Evolutionary conservation across 2,113 vertebrate species (phyloP).

Genomic region (Pagrus major): DNA sequence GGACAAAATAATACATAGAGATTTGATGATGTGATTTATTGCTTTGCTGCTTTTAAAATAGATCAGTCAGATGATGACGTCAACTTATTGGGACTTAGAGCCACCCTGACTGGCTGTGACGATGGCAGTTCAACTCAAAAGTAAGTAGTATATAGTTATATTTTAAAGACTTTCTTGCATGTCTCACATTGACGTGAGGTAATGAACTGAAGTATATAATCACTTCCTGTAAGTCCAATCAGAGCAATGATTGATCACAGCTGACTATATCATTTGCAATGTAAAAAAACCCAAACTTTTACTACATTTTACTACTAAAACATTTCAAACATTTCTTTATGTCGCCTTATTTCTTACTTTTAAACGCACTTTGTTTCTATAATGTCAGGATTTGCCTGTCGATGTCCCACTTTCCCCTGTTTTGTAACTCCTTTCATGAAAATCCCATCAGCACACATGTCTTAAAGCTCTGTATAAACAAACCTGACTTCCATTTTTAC

Average conservation of each 20-base stretch:
- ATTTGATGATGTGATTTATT: background rate
- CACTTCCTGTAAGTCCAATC: too few species aligned
- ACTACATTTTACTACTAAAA: too few species aligned
- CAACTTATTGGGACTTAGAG: background rate
- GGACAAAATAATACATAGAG: background rate
- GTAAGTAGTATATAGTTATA: background rate
- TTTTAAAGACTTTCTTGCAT: background rate
- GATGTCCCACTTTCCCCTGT: background rate
- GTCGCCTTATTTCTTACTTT: background rate
- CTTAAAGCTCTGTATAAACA: constrained; percentile 39
- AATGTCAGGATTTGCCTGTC: background rate
- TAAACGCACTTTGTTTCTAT: background rate
- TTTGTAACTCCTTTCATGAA: background rate
- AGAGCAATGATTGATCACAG: too few species aligned
- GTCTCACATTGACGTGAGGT: too few species aligned
- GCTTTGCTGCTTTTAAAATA: background rate
- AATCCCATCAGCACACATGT: constrained; percentile 35
- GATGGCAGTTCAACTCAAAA: background rate
- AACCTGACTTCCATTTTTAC: constrained; percentile 48
- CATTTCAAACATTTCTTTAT: too few species aligned
- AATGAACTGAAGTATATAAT: too few species aligned
- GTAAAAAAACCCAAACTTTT: too few species aligned
- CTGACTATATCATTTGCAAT: background rate
- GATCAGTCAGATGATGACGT: background rate
- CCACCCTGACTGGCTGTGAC: background rate